Conservation (phyloP, 2,888 invertebrate genomes). For the Anarsia innoxiella region DNA sequence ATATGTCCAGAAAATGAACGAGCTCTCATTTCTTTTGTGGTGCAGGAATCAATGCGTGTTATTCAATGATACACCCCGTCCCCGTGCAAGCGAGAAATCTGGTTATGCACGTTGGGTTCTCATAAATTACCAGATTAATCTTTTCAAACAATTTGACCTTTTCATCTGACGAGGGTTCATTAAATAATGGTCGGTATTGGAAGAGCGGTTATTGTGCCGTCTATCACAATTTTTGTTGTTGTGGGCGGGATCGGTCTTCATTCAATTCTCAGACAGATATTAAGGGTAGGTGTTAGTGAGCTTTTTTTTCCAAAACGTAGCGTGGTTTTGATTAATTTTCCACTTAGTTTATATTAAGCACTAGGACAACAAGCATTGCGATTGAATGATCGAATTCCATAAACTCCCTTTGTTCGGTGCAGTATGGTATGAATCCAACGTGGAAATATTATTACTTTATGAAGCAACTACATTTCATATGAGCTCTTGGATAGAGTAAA, state of each 20-base stretch:
- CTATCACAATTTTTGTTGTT: conserved; percentile 63
- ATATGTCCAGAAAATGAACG: conserved; percentile 30
- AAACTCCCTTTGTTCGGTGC: conserved; percentile 20
- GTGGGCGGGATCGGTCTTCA: conserved; percentile 45
- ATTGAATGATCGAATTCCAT: conserved; percentile 22
- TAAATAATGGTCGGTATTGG: conserved; percentile 71
- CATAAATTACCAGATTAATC: conserved; percentile 74
- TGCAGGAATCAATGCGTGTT: too few species aligned
- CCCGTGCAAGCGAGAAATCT: conserved; percentile 53
- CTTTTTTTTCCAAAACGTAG: too few species aligned
- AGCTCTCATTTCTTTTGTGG: conserved; percentile 38
- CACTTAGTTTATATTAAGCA: conserved; percentile 9
- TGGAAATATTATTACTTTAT: conserved; percentile 14
- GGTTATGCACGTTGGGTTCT: conserved; percentile 57
- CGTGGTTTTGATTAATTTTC: too few species aligned
- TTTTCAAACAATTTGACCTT: conserved; percentile 75
- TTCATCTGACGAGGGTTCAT: conserved; percentile 74
- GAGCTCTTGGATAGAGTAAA: too few species aligned
- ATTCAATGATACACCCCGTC: conserved; percentile 53
- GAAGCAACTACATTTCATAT: conserved; percentile 11
- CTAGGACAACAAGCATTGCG: conserved; percentile 12
- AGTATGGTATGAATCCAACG: conserved; percentile 18
- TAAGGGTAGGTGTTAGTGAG: too few species aligned
- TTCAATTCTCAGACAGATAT: conserved; percentile 29
- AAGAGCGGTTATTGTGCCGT: conserved; percentile 69